Evolutionary conservation across 1,140 invertebrate species (phyloP).

Genomic region (Diachasma alloeum): DNA sequence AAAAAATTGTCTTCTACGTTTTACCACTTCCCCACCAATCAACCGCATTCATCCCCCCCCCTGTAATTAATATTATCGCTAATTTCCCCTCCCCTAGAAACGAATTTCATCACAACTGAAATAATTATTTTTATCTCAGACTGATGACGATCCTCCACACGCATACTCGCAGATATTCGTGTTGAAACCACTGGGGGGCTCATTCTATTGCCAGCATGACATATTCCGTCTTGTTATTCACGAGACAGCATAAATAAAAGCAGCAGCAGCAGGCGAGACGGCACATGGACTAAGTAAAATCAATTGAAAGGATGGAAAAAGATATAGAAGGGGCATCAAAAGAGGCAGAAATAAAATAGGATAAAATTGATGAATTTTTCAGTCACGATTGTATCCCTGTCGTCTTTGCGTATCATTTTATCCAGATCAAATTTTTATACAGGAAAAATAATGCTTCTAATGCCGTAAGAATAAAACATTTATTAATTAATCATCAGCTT

Average conservation of each 20-base stretch:
- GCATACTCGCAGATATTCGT: slow-evolving; percentile 90
- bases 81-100: too few species aligned
- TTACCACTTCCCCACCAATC: too few species aligned
- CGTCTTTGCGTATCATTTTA: not conserved
- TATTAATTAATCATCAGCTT: not conserved
- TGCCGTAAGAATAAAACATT: not conserved
- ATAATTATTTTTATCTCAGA: slow-evolving; percentile 64
- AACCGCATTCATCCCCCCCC: too few species aligned
- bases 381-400: not conserved
- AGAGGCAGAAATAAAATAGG: not conserved
- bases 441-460: not conserved
- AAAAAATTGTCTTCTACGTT: too few species aligned
- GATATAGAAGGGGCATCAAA: not conserved
- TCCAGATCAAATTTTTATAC: not conserved
- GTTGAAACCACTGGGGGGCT: slow-evolving; percentile 82
- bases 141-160: slow-evolving; percentile 92
- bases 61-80: too few species aligned
- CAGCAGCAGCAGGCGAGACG: not conserved
- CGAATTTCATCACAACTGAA: too few species aligned
- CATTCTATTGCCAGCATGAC: slow-evolving; percentile 91
- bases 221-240: slow-evolving; percentile 92
- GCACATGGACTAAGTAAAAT: not conserved
- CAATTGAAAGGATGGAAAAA: slow-evolving; percentile 6
- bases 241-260: slow-evolving; percentile 72
- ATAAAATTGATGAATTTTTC: not conserved